Percentiles rank a stretch among this genome's conserved stretches.
Conservation (phyloP, 2,797 vertebrate species). For the Urocyon cinereoargenteus region DNA sequence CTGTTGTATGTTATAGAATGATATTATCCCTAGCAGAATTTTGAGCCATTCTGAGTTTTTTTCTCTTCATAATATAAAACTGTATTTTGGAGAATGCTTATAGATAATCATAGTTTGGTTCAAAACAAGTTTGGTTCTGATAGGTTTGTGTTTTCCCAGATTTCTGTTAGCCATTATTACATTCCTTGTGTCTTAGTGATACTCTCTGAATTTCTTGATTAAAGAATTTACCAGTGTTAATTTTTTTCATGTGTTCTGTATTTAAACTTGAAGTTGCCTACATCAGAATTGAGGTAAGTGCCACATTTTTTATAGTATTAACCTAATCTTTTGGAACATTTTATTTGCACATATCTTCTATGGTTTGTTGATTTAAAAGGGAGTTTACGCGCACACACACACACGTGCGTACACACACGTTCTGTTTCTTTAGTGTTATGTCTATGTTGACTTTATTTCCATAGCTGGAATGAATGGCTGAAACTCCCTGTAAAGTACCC, state of each 20-base stretch:
- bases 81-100: conserved; percentile 13
- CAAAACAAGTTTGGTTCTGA: conserved; percentile 12
- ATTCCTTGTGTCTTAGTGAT: background rate
- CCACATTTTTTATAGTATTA: background rate
- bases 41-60: conserved; percentile 26
- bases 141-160: background rate
- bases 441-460: conserved; percentile 54
- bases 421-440: background rate
- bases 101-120: background rate
- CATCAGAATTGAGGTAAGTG: background rate
- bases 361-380: conserved; percentile 38
- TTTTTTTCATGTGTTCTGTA: background rate
- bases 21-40: background rate
- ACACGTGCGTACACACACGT: background rate
- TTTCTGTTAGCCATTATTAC: background rate
- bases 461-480: conserved; percentile 99
- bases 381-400: background rate
- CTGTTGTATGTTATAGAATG: background rate
- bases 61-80: background rate
- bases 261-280: conserved; percentile 24
- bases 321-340: conserved; percentile 28
- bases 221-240: background rate
- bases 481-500: conserved; percentile 98
- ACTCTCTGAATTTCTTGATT: conserved; percentile 3
- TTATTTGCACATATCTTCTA: background rate